These are phyloP conservation scores for Peromyscus nudipes DNA, from an alignment of 2,797 vertebrate genomes.

Conservation along the genomic window DNA sequence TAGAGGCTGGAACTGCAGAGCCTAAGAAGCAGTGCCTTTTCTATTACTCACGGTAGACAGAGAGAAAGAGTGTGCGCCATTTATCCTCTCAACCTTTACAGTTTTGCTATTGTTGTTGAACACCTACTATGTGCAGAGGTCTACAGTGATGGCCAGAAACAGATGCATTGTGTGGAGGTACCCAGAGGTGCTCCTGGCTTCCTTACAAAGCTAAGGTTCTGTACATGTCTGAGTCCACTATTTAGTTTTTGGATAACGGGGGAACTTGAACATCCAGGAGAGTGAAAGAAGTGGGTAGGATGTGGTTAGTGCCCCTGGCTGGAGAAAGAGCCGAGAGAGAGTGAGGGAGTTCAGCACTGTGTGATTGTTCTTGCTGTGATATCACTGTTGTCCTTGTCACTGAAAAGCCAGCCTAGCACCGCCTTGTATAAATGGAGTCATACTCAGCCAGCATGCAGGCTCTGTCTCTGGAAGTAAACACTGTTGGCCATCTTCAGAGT, in stretches of 20 bases:
- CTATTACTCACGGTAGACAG: background rate
- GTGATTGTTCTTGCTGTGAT: background rate
- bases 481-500: background rate
- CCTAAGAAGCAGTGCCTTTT: background rate
- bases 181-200: background rate
- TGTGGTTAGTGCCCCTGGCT: background rate
- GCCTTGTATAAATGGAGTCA: background rate
- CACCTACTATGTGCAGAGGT: background rate
- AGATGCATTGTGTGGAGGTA: background rate
- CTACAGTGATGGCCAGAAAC: background rate
- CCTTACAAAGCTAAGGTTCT: background rate
- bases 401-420: background rate
- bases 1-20: background rate
- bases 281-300: background rate
- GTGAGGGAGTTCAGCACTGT: background rate
- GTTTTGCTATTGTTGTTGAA: background rate
- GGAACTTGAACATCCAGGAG: background rate
- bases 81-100: background rate
- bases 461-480: background rate
- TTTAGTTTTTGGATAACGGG: conserved; percentile 17
- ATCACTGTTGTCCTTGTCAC: background rate
- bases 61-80: background rate
- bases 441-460: background rate
- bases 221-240: background rate
- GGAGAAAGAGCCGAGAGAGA: background rate